Base-by-base conservation (phyloP, 2,797 vertebrate species). In the Pangasius mekongensis region DNA sequence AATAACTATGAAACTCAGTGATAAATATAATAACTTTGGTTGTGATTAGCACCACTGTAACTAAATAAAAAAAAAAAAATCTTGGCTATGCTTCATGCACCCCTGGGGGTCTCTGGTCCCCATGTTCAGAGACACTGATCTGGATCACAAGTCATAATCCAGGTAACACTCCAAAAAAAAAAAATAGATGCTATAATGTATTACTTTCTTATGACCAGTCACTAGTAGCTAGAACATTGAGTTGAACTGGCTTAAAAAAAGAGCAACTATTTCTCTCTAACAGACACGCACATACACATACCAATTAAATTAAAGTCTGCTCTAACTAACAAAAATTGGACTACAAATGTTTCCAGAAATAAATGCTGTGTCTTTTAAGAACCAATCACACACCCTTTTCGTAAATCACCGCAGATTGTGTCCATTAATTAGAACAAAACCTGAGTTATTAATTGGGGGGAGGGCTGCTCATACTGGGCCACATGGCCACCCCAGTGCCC, bases 401-500 rank as follows among this genome's bases (percentile, higher is more conserved):
- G 74, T 77, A 84, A 91, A 89, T 73, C 87, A 84, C 84, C 84
- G 69, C 90, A 93, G 87, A 90, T 85, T 89, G 88, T 83, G 87
- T 83, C 86, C 85, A 86, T 90, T 90, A 91, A 91, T 92, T 90
- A 89, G 88, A 90, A 92, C 88, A 88, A 91, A 91, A 93, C 89
- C 80, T n/a, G 81, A 88, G 90, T 92, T 91, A 91, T 92, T 93
- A 93, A 91, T 92, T 87, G 91, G 93, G 93, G 93, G 94, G 94
- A 89, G 92, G 94, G 93, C 92, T 91, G 88, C 80, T 91, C 87
- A 89, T 88, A 89, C 85, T 84, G 89, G 90, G 94, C 94, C 96
- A 96, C 96, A 96, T 96, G 96, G 95, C 93, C 94, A 93, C 92
- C 91, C 93, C 87, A 90, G 94, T 92, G 95, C 94, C 96, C 96